Conservation (phyloP, 2,888 invertebrate genomes). For the Lathronympha strigana region DNA sequence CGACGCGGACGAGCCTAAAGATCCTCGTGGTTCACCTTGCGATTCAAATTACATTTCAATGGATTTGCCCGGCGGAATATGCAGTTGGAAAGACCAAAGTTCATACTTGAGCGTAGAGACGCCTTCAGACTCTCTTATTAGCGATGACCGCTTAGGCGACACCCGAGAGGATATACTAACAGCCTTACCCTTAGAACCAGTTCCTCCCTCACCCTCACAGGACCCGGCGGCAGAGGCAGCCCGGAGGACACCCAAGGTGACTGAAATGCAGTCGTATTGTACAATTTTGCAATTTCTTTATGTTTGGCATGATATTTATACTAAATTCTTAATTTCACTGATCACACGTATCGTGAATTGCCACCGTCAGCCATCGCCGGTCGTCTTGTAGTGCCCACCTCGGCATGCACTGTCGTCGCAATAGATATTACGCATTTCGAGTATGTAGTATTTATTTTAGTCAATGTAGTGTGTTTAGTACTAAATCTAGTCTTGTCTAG, state of each 20-base stretch:
- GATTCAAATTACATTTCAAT: constrained; percentile 87
- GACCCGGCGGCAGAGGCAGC: constrained; percentile 63
- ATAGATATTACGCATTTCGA: constrained; percentile 61
- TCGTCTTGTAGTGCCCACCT: constrained; percentile 81
- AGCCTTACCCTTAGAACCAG: constrained; percentile 73
- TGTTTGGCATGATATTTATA: constrained; percentile 83
- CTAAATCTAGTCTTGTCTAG: constrained; percentile 78
- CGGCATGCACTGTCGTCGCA: constrained; percentile 67
- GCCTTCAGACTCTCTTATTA: constrained; percentile 57
- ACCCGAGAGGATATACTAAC: constrained; percentile 81
- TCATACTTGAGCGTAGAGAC: constrained; percentile 88
- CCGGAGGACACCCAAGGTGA: constrained; percentile 78
- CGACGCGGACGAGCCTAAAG: constrained; percentile 67
- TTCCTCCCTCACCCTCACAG: constrained; percentile 73
- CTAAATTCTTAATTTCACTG: constrained; percentile 78
- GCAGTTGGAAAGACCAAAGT: constrained; percentile 92
- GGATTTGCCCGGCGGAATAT: constrained; percentile 91
- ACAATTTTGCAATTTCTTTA: constrained; percentile 78
- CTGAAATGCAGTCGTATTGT: constrained; percentile 81
- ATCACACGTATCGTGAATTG: constrained; percentile 73
- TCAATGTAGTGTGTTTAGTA: constrained; percentile 60
- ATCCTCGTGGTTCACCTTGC: constrained; percentile 62
- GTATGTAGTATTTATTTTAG: constrained; percentile 54
- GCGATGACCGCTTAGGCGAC: constrained; percentile 56
- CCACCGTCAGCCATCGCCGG: constrained; percentile 68